These are phyloP conservation scores for Potamilus streckersoni DNA, from an alignment of 1,140 invertebrate genomes.

Conservation along the genomic window DNA sequence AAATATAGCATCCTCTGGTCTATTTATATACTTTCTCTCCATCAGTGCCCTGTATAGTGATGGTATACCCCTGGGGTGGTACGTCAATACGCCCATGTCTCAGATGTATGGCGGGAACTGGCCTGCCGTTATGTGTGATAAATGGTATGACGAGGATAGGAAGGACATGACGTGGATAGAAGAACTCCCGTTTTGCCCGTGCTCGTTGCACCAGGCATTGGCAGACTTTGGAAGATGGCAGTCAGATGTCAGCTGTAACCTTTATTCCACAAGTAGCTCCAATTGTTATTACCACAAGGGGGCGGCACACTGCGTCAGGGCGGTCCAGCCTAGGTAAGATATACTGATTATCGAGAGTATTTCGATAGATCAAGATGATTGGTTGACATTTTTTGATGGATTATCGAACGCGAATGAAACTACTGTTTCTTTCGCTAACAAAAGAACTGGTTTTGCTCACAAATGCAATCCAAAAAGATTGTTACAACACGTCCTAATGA, in stretches of 20 bases:
- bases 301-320: slow-evolving; percentile 91
- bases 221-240: slow-evolving; percentile 92
- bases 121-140: slow-evolving; percentile 43
- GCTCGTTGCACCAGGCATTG: slow-evolving; percentile 89
- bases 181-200: slow-evolving; percentile 83
- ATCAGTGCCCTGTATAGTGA: too few relatives aligned
- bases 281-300: slow-evolving; percentile 89
- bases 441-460: too few relatives aligned
- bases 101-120: slow-evolving; percentile 40
- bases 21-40: too few relatives aligned
- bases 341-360: too few relatives aligned
- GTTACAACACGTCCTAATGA: too few relatives aligned
- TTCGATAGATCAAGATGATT: too few relatives aligned
- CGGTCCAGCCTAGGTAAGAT: slow-evolving; percentile 77
- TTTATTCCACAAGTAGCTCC: slow-evolving; percentile 85
- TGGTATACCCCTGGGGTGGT: slow-evolving; percentile 54
- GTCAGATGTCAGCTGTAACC: slow-evolving; percentile 85
- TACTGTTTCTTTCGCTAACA: too few relatives aligned
- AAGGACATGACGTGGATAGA: slow-evolving; percentile 48
- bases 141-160: slow-evolving; percentile 44
- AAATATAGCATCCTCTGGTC: too few relatives aligned
- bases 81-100: slow-evolving; percentile 40
- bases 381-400: too few relatives aligned
- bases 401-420: too few relatives aligned
- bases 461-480: too few relatives aligned